These are phyloP conservation scores for Pardosa pseudoannulata DNA, from an alignment of 2,888 invertebrate species.

Conservation along the genomic window DNA sequence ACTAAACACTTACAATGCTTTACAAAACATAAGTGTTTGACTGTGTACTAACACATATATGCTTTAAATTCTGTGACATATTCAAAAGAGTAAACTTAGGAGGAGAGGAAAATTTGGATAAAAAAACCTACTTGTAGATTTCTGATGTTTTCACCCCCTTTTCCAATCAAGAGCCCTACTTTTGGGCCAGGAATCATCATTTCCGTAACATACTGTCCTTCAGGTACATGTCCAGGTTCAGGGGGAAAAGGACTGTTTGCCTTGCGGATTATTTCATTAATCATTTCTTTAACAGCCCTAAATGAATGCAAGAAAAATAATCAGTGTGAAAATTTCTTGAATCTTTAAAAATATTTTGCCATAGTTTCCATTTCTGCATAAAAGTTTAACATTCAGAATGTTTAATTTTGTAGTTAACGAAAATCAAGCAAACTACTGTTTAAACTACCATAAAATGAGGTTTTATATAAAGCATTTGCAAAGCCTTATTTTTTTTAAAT, in stretches of 20 bases:
- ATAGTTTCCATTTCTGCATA: constrained; percentile 6
- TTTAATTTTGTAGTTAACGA: too few relatives aligned
- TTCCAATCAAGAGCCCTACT: constrained; percentile 98
- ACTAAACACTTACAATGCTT: too few relatives aligned
- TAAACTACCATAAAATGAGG: too few relatives aligned
- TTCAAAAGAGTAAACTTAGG: too few relatives aligned
- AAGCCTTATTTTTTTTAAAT: too few relatives aligned
- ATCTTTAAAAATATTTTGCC: not conserved
- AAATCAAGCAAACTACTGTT: too few relatives aligned
- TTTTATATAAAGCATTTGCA: too few relatives aligned
- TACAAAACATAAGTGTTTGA: too few relatives aligned
- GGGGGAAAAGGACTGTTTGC: constrained; percentile 73
- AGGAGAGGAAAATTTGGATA: too few relatives aligned
- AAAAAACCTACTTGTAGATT: constrained; percentile 81
- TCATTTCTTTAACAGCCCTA: constrained; percentile 88
- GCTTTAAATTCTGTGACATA: too few relatives aligned
- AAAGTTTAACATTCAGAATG: too few relatives aligned
- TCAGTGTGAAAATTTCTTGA: not conserved
- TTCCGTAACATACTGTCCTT: constrained; percentile 80
- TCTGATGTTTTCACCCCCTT: constrained; percentile 98
- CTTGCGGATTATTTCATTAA: constrained; percentile 82
- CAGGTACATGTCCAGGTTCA: constrained; percentile 76
- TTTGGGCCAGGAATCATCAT: constrained; percentile 98
- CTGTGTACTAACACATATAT: too few relatives aligned
- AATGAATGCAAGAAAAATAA: constrained; percentile 74